Evolutionary conservation across 2,113 vertebrate species (phyloP).

Genomic region (Sylvia atricapilla): DNA sequence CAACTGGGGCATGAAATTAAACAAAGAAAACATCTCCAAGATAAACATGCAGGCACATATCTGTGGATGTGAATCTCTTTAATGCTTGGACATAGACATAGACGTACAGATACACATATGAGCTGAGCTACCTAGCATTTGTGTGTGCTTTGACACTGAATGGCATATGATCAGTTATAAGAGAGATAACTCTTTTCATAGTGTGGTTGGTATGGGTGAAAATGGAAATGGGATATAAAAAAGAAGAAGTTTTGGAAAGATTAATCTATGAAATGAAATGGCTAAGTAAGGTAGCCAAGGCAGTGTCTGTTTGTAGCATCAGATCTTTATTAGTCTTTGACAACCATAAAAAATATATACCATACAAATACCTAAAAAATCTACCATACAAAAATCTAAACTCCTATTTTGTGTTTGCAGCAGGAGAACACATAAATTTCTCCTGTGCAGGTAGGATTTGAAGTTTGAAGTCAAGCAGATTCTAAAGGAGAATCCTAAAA

Average conservation of each 20-base stretch:
- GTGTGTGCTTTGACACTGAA: not conserved
- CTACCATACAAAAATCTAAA: not conserved
- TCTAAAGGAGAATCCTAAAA: not conserved
- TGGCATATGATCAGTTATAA: not conserved
- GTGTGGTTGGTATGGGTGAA: not conserved
- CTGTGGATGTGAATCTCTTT: not conserved
- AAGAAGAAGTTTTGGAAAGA: not conserved
- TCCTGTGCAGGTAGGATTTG: not conserved
- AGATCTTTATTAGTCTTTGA: not conserved
- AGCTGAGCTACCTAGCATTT: not conserved
- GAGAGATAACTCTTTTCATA: not conserved
- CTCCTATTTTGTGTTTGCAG: not conserved
- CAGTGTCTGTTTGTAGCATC: not conserved
- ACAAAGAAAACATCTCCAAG: not conserved
- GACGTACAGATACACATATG: not conserved
- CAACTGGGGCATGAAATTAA: not conserved
- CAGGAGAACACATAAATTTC: not conserved
- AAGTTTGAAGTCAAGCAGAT: not conserved
- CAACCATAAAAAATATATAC: not conserved
- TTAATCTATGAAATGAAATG: not conserved
- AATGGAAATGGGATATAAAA: not conserved
- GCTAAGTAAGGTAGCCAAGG: not conserved
- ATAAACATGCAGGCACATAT: not conserved
- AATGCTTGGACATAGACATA: accelerated
- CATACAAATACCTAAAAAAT: no score